A percentile compares a stretch with the other conserved stretches of the same genome.
Evolutionary conservation across 1,140 invertebrate species (phyloP).

Genomic region (Neoseiulus cucumeris): DNA sequence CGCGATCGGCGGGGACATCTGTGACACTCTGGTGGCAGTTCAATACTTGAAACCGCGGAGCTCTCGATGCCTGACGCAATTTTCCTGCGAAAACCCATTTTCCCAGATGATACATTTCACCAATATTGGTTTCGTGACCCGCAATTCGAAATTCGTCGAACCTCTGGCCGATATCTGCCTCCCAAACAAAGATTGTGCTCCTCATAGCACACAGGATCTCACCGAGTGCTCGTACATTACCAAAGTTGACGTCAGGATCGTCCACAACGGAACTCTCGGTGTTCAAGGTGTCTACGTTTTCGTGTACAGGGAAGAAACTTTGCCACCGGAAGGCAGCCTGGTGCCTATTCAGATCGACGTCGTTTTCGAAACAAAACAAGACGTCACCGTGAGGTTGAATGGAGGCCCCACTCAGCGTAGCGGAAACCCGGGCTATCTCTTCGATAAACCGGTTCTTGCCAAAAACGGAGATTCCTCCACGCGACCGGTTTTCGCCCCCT

Average conservation of each 20-base stretch:
- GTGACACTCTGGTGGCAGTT: not conserved
- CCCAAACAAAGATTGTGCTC: not conserved
- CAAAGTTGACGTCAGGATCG: not conserved
- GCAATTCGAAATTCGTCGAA: not conserved
- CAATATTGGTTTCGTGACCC: not conserved
- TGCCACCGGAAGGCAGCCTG: not conserved
- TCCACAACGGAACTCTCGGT: conserved; percentile 4
- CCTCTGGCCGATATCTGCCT: not conserved
- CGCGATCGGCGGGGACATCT: not conserved
- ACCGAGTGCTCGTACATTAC: not conserved
- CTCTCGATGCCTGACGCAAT: not conserved
- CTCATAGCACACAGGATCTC: not conserved
- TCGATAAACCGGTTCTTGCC: conserved; percentile 39
- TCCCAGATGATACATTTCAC: not conserved
- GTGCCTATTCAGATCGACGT: not conserved
- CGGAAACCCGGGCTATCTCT: conserved; percentile 45
- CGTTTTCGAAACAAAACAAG: not conserved
- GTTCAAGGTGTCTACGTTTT: not conserved
- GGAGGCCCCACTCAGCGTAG: conserved; percentile 27
- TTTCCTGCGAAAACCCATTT: not conserved
- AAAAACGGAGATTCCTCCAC: conserved; percentile 22
- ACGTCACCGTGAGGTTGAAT: not conserved
- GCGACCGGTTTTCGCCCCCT: not conserved
- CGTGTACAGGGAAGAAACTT: not conserved
- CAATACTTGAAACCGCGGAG: not conserved